A percentile compares a stretch with the other conserved stretches of the same genome.
Conservation (phyloP, 2,797 vertebrate genomes). For the Loris lydekkerianus region DNA sequence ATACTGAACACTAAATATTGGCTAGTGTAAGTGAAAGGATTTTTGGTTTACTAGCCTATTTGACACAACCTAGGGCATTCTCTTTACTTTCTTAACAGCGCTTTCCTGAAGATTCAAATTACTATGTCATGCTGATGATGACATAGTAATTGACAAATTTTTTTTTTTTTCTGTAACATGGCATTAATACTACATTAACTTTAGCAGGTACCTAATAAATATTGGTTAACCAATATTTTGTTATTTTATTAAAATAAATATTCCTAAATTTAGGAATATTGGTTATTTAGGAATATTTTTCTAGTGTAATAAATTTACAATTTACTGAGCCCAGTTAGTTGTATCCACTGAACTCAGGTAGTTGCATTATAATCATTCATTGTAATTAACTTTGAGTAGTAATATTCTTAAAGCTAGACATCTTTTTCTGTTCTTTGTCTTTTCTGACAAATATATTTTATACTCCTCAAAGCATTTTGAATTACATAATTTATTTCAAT, state of each 20-base stretch:
- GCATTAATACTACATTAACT: neutral
- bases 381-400: neutral
- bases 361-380: neutral
- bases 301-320: neutral
- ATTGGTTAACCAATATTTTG: neutral
- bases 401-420: neutral
- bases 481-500: conserved; percentile 39
- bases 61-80: neutral
- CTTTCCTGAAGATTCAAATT: neutral
- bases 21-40: neutral
- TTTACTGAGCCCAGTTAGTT: neutral
- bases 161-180: neutral
- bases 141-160: neutral
- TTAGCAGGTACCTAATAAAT: neutral
- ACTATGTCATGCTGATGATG: neutral
- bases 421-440: neutral
- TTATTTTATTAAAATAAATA: too few species aligned
- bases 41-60: neutral
- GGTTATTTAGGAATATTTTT: neutral
- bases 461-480: conserved; percentile 18
- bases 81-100: neutral
- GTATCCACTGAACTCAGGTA: neutral
- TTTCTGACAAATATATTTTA: neutral
- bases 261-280: neutral
- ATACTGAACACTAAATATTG: neutral